These are phyloP conservation scores for Gallinago stenura DNA, from an alignment of 2,797 vertebrate species.

Conservation along the genomic window DNA sequence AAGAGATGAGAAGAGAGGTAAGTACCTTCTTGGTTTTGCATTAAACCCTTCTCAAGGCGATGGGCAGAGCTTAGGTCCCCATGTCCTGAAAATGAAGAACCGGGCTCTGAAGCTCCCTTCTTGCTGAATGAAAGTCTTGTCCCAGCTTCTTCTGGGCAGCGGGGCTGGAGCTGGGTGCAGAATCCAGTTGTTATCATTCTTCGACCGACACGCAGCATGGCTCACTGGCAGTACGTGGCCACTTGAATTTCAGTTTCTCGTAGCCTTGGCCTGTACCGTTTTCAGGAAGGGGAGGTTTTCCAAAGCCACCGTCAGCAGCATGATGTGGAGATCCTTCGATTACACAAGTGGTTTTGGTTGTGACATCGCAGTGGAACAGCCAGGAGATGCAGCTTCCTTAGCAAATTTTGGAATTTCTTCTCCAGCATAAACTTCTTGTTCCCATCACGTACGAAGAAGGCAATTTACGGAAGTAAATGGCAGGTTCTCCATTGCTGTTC, in stretches of 20 bases:
- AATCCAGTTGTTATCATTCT: not conserved
- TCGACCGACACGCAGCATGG: rapidly evolving
- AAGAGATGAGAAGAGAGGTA: not conserved
- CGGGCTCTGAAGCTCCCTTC: not conserved
- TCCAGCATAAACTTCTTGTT: not conserved
- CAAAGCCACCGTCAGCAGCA: rapidly evolving
- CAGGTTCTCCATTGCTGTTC: not conserved
- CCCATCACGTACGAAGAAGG: not conserved
- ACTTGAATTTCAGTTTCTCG: not conserved
- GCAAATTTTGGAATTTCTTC: not conserved
- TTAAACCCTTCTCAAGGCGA: not conserved
- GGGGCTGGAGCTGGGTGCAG: rapidly evolving
- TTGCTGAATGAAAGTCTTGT: not conserved
- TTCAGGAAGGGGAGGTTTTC: not conserved
- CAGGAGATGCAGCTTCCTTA: not conserved
- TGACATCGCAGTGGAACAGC: not conserved
- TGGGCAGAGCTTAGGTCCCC: not conserved
- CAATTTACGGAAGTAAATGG: slow-evolving; percentile 11
- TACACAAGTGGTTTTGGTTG: not conserved
- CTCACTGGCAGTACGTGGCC: not conserved
- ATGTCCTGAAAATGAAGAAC: not conserved
- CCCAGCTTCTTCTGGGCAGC: not conserved
- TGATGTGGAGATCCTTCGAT: not conserved
- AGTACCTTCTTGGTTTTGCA: not conserved
- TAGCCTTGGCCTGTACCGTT: not conserved